phyloP scores from a whole-genome alignment of 2,113 vertebrate genomes.

The Acrocephalus arundinaceus region DNA sequence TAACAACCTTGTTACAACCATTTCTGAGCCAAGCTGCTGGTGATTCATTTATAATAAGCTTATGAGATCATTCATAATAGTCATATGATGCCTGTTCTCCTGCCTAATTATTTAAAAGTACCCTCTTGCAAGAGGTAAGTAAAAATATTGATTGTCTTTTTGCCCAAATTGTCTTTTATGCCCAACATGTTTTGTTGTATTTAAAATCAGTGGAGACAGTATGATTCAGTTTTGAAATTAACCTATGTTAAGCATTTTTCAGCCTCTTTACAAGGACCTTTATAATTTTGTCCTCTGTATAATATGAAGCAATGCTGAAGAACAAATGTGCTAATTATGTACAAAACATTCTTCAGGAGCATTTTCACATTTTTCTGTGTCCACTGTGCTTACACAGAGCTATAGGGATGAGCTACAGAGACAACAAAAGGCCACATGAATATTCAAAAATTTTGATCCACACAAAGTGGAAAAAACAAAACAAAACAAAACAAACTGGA shows the following conservation, averaged over 20 bases:
- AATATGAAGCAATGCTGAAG: neutral
- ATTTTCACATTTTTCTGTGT: neutral
- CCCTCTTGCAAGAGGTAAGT: neutral
- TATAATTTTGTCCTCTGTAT: neutral
- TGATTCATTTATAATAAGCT: neutral
- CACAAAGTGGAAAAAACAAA: neutral
- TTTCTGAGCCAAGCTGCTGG: neutral
- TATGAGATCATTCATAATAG: neutral
- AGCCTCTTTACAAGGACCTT: neutral
- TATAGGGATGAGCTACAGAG: neutral
- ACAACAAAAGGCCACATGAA: neutral
- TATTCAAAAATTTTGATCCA: neutral
- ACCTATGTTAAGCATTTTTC: neutral
- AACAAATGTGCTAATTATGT: neutral
- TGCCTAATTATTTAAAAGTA: neutral
- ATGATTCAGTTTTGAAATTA: neutral
- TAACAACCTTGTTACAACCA: neutral
- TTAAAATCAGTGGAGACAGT: neutral
- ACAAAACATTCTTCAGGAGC: neutral
- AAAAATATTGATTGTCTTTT: neutral
- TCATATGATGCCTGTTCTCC: neutral
- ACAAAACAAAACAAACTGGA: neutral
- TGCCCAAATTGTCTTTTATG: neutral
- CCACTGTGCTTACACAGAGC: neutral
- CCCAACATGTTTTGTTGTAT: neutral